A percentile compares a stretch with the other conserved stretches of the same genome.
These are phyloP conservation scores for Drosophila mauritiana DNA, from an alignment of 1,140 invertebrate species.

Conservation along the genomic window DNA sequence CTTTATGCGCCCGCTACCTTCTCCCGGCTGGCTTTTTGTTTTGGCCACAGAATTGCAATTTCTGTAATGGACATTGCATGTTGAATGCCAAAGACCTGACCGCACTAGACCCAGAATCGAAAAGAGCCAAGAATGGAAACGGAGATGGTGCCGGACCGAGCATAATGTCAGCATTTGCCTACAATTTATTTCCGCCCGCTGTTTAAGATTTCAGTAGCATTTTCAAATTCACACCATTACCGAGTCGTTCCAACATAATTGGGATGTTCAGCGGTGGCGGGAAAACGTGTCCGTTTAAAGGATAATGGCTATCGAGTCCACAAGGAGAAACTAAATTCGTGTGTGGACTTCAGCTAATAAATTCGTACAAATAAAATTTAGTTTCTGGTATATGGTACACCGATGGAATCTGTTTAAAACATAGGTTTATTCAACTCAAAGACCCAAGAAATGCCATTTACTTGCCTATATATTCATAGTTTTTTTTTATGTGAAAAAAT, in stretches of 20 bases:
- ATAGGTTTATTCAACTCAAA: too few species aligned
- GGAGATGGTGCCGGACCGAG: conserved; percentile 35
- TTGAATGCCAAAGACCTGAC: conserved; percentile 60
- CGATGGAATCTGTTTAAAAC: too few species aligned
- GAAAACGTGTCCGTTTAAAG: neutral
- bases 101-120: conserved; percentile 24
- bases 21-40: conserved; percentile 22
- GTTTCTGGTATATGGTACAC: too few species aligned
- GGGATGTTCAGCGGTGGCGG: conserved; percentile 21
- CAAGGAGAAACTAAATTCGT: neutral
- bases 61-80: conserved; percentile 78
- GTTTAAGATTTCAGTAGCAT: conserved; percentile 49
- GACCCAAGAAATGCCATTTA: neutral
- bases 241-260: conserved; percentile 11
- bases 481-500: too few species aligned
- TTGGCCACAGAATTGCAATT: conserved; percentile 62
- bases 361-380: neutral
- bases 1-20: conserved; percentile 21
- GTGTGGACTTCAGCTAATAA: neutral
- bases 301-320: conserved; percentile 1
- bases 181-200: conserved; percentile 66
- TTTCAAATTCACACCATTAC: conserved; percentile 56
- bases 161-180: conserved; percentile 58
- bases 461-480: neutral
- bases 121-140: conserved; percentile 29